A percentile compares a stretch with the other conserved stretches of the same genome.
Evolutionary conservation across 2,797 vertebrate genomes (phyloP).

Genomic region (Psittacula derbiana): DNA sequence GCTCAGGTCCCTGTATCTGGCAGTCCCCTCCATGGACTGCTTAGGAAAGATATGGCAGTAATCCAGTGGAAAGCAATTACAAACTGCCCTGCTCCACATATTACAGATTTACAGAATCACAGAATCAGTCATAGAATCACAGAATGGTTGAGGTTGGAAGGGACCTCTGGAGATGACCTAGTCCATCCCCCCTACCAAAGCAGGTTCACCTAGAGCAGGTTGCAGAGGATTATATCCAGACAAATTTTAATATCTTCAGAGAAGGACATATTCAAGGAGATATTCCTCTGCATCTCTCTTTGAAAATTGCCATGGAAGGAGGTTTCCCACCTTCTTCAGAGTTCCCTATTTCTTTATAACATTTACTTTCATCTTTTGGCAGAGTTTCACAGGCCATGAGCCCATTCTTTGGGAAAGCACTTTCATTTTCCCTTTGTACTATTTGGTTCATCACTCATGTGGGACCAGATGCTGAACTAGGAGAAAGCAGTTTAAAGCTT

Average conservation of each 20-base stretch:
- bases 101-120: neutral
- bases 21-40: neutral
- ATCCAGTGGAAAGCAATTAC: neutral
- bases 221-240: neutral
- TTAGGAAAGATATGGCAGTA: neutral
- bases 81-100: neutral
- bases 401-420: neutral
- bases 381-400: neutral
- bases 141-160: neutral
- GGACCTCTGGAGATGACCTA: neutral
- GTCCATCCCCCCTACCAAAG: neutral
- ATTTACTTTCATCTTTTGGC: constrained; percentile 17
- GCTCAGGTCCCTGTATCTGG: neutral
- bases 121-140: no score
- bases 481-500: constrained; percentile 47
- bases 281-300: neutral
- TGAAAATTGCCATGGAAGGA: neutral
- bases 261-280: neutral
- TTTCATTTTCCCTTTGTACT: constrained; percentile 9
- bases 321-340: neutral
- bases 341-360: neutral
- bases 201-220: neutral
- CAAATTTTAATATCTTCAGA: neutral
- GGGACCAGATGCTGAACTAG: constrained; percentile 36
- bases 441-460: constrained; percentile 6